Evolutionary conservation across 2,113 vertebrate species (phyloP), one percentile per base, ranked within the genome.

Genomic region (Fregetta grallaria): DNA sequence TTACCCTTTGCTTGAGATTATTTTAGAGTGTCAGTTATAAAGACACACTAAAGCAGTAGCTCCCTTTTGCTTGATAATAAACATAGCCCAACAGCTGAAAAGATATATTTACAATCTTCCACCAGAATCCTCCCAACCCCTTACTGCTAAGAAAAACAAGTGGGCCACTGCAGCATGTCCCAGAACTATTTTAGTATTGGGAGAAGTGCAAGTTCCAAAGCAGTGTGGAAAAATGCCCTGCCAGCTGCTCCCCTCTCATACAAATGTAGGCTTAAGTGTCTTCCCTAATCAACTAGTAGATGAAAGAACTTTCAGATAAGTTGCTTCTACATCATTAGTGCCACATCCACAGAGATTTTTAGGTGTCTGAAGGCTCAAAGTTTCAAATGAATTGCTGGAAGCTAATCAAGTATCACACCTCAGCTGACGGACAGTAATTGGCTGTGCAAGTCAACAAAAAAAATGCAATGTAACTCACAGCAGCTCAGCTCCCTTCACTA

Each of bases 1-100:
- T 82, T 82, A 96, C 52, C 81, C 92, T 96, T 91, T 94, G 83
- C 76, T 65, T 86, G 67, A 86, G 87, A 67, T 47, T 87, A 15
- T 96, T 96, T 95, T 96, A 97, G 93, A 90, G 75, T 88, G 85
- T 73, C 78, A 88, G 78, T 92, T 94, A 89, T 85, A 93, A 92
- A 94, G 96, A 96, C 90, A 93, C 62, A 95, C 81, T 91, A 87
- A 95, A 88, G 74, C 89, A 88, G 89, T 87, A 96, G 84, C 91
- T 94, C 84, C 67, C 63, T 92, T 96, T 95, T 95, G 73, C 97
- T 91, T 84, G 92, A 90, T 92, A 96, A 95, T 86, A 97, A 96
- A 94, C 92, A 88, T 84, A 96, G 91, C 62, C 84, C 92, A 96
- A 95, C 96, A 97, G 96, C 96, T 97, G 96, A 96, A 95, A 95